Evolutionary conservation across 1,140 invertebrate species (phyloP), one percentile per base, ranked within the genome.

Genomic region (Brachionus rotundiformis): DNA sequence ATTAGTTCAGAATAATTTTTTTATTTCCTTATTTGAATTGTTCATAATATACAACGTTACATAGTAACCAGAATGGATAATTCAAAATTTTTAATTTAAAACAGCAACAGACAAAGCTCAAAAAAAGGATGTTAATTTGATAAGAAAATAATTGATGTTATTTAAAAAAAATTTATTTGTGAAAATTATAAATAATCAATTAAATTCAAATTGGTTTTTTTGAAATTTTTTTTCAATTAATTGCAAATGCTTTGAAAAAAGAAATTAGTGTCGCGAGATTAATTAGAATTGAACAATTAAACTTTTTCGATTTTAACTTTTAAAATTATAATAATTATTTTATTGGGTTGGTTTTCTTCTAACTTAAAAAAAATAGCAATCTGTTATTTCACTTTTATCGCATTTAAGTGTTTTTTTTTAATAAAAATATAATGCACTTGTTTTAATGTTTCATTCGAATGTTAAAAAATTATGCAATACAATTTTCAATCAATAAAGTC

Each of bases 11-110:
- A n/a, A n/a, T n/a, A 54, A 54, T 54, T 54, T 19, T 49, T 54
- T 54, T 19, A 54, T 54, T 54, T 54, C 47, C 47, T 54, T 54
- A n/a, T n/a, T 54, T 54, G n/a, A 54, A 54, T 54, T 54, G 47
- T 54, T 54, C 47, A 54, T 54, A 54, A 54, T 54, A 54, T 19
- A 19, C 16, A 54, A 19, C 47, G 47, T 54, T 54, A 54, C 47
- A 54, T 54, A 54, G 47, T 54, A 54, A 54, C 47, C 16, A 54
- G 47, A 19, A 54, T 54, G 47, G 47, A 54, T 54, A 54, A 54
- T 54, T 54, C 19, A 54, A 54, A 23, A 23, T 23, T 54, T 54
- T 54, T 2, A 54, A 7, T 19, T 54, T 19, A 7, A 19, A 54
- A 16, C n/a, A 54, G 47, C 19, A 25, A 54, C 47, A 54, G 47